Evolutionary conservation across 2,888 invertebrate species (phyloP).

Genomic region (Nephrotoma guestfalica): DNA sequence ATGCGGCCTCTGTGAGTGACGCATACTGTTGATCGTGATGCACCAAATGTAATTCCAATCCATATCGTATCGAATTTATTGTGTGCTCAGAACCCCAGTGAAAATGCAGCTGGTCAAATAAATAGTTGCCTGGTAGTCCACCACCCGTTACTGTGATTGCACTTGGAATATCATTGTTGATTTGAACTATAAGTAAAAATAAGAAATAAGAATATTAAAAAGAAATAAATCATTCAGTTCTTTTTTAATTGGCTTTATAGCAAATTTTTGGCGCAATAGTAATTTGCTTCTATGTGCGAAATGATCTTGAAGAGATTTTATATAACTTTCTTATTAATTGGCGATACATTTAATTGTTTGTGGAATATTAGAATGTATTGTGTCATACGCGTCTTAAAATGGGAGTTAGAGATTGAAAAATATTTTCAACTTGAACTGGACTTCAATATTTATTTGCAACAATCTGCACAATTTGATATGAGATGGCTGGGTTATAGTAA

Average conservation of each 20-base stretch:
- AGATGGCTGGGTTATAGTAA: too few relatives aligned
- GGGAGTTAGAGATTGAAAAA: too few relatives aligned
- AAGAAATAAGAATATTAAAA: not conserved
- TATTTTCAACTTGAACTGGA: too few relatives aligned
- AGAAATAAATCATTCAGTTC: not conserved
- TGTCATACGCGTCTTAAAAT: too few relatives aligned
- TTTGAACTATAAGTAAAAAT: slow-evolving; percentile 10
- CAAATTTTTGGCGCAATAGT: not conserved
- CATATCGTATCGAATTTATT: slow-evolving; percentile 39
- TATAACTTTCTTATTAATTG: not conserved
- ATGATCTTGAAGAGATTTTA: not conserved
- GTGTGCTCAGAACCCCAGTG: slow-evolving; percentile 79
- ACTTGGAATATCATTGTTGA: slow-evolving; percentile 8
- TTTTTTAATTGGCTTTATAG: not conserved
- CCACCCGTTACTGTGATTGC: slow-evolving; percentile 36
- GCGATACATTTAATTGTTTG: not conserved
- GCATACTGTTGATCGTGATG: slow-evolving; percentile 39
- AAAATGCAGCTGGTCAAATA: slow-evolving; percentile 62
- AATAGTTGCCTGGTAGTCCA: slow-evolving; percentile 39
- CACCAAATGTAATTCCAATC: slow-evolving; percentile 51
- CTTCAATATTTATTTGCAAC: too few relatives aligned
- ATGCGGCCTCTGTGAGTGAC: slow-evolving; percentile 36
- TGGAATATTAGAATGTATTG: not conserved
- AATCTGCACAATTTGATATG: too few relatives aligned
- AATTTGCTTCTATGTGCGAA: not conserved